Base-by-base conservation (phyloP, 2,797 vertebrate species). In the Mareca strepera region DNA sequence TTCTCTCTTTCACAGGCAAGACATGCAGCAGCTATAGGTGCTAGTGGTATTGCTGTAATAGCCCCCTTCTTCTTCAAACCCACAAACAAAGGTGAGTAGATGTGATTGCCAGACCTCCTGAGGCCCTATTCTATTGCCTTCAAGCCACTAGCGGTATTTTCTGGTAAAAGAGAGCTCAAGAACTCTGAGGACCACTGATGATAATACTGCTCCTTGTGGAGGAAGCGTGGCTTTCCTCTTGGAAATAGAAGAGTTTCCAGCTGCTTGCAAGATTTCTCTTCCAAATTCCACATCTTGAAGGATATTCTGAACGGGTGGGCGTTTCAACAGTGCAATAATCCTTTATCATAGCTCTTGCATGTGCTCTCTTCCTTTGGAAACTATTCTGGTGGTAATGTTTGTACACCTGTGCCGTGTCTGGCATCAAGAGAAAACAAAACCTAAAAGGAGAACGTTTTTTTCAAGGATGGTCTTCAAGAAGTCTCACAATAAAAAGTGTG, bases 21-120 rank as follows among this genome's bases (percentile, higher is more conserved):
- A 48, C 99, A 99, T 2, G 99, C 99, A 84, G 98, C 96, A 66
- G 82, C 97, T 64, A 97, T 98, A 37, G 97, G 98, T 82, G 99
- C 98, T 1, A 97, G 98, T 93, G 99, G 98, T 33, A 99, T 99
- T 44, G 98, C 99, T 68, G 98, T 98, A 72, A 98, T 99, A 25
- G 96, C 98, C 3, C 99, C 99, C 15, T 99, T 95, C 90, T 99
- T 99, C 97, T 98, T 99, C 96, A 99, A 99, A 96, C 98, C 99
- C 26, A 89, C 75, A 39, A 97, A 82, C 91, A 98, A 98, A 98
- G 98, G 99, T 99, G 90, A 96, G 89, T 56, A 52, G 60, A 31
- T 76, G n/a, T 31, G 43, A 35, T 26, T 75, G 35, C 46, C n/a
- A 55, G 39, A 67, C 29, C 21, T 62, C 25, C 46, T n/a, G 41